A percentile compares a stretch with the other conserved stretches of the same genome.
These are phyloP conservation scores for Nematostella vectensis DNA, from an alignment of 92 coral and sea anemone species.

Conservation along the genomic window DNA sequence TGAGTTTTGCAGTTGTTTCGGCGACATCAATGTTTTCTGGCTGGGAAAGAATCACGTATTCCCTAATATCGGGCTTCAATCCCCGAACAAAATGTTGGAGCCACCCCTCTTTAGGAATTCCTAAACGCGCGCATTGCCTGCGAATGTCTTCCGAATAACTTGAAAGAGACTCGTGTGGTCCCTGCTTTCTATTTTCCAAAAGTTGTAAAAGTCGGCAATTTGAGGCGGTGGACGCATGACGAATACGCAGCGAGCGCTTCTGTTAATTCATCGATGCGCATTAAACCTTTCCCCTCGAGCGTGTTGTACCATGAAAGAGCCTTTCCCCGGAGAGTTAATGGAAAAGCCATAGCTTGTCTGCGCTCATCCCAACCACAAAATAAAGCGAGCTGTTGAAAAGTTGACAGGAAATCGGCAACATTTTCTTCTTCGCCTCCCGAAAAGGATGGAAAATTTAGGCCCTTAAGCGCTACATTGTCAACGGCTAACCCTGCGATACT, in stretches of 20 bases:
- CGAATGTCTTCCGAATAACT: constrained; percentile 29
- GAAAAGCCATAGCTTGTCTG: not conserved
- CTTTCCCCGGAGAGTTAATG: not conserved
- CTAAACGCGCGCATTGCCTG: constrained; percentile 11
- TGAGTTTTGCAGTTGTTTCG: constrained; percentile 27
- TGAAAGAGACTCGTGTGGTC: constrained; percentile 19
- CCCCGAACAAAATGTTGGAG: constrained; percentile 26
- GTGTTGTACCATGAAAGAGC: not conserved
- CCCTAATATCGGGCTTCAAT: constrained; percentile 22
- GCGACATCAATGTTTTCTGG: constrained; percentile 36
- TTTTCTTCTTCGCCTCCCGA: not conserved
- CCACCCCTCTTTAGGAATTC: constrained; percentile 20
- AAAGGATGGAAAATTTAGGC: no score
- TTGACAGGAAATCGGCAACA: not conserved
- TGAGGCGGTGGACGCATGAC: not conserved
- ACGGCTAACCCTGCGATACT: no score
- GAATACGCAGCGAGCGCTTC: no score
- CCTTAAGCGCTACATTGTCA: no score
- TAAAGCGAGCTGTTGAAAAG: not conserved
- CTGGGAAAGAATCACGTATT: constrained; percentile 19
- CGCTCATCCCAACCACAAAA: not conserved
- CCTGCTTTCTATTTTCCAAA: constrained; percentile 4
- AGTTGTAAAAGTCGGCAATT: not conserved
- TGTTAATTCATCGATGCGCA: no score
- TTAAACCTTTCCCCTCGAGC: no score